Percentiles rank a stretch among this genome's conserved stretches.
Evolutionary conservation across 2,797 vertebrate species (phyloP).

Genomic region (Sitta carolinensis): DNA sequence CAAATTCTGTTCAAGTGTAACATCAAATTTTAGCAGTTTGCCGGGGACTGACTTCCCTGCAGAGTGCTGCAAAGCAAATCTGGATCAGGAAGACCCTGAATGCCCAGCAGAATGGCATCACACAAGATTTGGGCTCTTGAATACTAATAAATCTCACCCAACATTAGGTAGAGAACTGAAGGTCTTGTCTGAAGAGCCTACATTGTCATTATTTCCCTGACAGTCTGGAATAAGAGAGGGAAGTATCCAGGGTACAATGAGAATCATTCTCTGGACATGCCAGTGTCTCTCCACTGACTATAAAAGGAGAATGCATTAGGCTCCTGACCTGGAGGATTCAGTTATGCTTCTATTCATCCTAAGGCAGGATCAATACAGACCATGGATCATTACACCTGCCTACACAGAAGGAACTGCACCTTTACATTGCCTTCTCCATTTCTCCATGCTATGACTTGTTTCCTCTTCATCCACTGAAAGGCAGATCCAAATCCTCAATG

Average conservation of each 20-base stretch:
- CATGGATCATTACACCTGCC: not conserved
- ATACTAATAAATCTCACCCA: not conserved
- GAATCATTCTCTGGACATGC: not conserved
- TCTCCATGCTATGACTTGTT: not conserved
- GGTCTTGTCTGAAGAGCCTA: not conserved
- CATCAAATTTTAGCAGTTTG: not conserved
- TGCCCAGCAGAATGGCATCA: not conserved
- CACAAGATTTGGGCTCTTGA: not conserved
- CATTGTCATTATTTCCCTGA: not conserved
- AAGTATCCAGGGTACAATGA: not conserved
- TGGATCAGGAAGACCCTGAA: not conserved
- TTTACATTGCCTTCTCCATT: not conserved
- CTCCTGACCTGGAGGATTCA: not conserved
- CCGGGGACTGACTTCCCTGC: not conserved
- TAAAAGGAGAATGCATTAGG: not conserved
- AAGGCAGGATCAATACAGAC: not conserved
- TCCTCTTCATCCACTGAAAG: not conserved
- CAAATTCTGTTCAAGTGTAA: not conserved
- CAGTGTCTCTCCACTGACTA: not conserved
- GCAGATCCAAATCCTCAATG: not conserved
- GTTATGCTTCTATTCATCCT: not conserved
- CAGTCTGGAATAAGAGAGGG: not conserved
- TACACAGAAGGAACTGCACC: not conserved
- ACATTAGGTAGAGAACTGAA: not conserved
- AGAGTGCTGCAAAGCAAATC: not conserved